Evolutionary conservation across 2,797 vertebrate genomes (phyloP).

Genomic region (Sphaeramia orbicularis): DNA sequence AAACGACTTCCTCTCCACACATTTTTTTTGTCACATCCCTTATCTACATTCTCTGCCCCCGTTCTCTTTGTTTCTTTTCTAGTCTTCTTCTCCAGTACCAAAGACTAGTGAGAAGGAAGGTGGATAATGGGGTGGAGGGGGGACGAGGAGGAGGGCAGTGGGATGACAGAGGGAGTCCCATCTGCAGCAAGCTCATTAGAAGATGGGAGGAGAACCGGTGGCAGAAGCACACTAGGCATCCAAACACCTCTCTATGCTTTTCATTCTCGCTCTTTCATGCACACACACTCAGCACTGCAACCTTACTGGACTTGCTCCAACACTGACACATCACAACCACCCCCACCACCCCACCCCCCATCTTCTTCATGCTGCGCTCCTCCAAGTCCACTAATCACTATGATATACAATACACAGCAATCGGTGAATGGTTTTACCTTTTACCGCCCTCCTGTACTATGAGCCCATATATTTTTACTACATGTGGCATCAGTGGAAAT

Average conservation of each 20-base stretch:
- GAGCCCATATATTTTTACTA: slow-evolving; percentile 60
- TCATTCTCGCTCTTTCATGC: slow-evolving; percentile 2
- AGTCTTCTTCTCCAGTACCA: slow-evolving; percentile 31
- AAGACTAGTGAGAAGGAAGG: slow-evolving; percentile 30
- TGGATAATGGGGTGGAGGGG: slow-evolving; percentile 52
- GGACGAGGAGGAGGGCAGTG: slow-evolving; percentile 38
- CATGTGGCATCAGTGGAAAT: slow-evolving; percentile 58
- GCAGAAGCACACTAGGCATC: slow-evolving; percentile 61
- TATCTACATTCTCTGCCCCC: slow-evolving; percentile 27
- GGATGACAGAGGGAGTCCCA: slow-evolving; percentile 78
- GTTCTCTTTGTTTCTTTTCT: slow-evolving; percentile 14
- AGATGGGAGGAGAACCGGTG: slow-evolving; percentile 61
- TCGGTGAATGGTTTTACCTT: slow-evolving; percentile 57
- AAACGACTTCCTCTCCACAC: slow-evolving; percentile 11
- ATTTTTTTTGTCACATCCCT: slow-evolving; percentile 27
- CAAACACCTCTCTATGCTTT: slow-evolving; percentile 16
- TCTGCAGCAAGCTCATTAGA: slow-evolving; percentile 80
- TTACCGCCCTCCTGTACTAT: slow-evolving; percentile 47
- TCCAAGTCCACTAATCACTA: slow-evolving; percentile 69
- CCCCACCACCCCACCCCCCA: slow-evolving; percentile 11
- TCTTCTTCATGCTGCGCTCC: slow-evolving; percentile 41
- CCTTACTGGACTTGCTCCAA: slow-evolving; percentile 62
- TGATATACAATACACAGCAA: slow-evolving; percentile 56
- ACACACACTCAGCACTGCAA: slow-evolving; percentile 23
- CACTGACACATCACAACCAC: slow-evolving; percentile 48